Evolutionary conservation across 2,888 invertebrate genomes (phyloP), one percentile per base, ranked within the genome.

Genomic region (Noctua janthina): DNA sequence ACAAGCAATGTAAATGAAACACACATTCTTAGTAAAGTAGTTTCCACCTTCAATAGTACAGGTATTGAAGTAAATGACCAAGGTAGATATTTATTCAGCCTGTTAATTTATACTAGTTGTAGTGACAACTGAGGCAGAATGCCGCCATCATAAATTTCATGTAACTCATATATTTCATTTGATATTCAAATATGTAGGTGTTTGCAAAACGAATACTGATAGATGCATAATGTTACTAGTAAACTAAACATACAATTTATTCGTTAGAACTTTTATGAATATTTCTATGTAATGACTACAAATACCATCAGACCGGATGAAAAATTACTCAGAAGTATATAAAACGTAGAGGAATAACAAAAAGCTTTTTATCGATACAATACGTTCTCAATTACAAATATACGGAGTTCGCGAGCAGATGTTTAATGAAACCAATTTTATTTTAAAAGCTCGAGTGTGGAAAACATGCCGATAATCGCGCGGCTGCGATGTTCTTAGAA

Each of bases 401-500:
- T 76, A 82, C 74, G 72, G 46, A 73, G 71, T 75, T 78, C 54
- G 67, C 71, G 75, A 78, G 85, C 83, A 85, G 85, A 86, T 91
- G 90, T 90, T 90, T 88, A 85, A 88, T 87, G 88, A 87, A 91
- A 87, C 88, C 82, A 83, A 89, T 89, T 93, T 91, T 85, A 90
- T 91, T 91, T 91, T 91, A 91, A 92, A 92, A 91, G 89, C 88
- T 90, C 82, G 82, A 91, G 89, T 90, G 89, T 90, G 92, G 92
- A 93, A 92, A 93, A 94, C 92, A 92, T 94, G 93, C 93, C 93
- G 95, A 96, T 96, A 95, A 96, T 95, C 95, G 94, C 88, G 84
- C 90, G 90, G 90, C 91, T 90, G 91, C 92, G 90, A 91, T 92
- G 92, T 94, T 94, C 94, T 95, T 92, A 95, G 95, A 96, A 96